Base-by-base conservation (phyloP, 2,797 vertebrate species). In the Sylvia borin region DNA sequence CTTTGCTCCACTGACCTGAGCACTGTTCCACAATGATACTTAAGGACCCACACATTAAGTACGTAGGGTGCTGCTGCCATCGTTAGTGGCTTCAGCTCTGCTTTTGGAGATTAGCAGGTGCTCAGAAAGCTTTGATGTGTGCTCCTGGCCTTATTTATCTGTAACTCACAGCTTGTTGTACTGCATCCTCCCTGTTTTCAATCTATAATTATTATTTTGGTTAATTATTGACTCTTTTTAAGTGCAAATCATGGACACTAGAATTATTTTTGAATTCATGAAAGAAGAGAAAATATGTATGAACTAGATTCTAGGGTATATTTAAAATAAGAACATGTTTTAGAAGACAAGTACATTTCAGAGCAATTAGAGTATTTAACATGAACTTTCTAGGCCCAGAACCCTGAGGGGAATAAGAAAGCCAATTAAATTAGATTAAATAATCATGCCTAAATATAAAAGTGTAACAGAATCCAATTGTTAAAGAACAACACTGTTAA, bases 371-470 rank as follows among this genome's bases (percentile, higher is more conserved):
- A 96, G 93, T 97, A 97, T 96, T 97, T 97, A 97, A 97, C 94
- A 96, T 96, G 97, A 97, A 97, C 93, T 95, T 98, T 97, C 97
- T 96, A 93, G 92, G 94, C 95, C 93, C 90, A 91, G 95, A 96
- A 95, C 92, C 97, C 98, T 94, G 75, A 96, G 86, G 97, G 87
- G 83, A 98, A 93, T 97, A 96, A 95, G 77, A 91, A 97, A 98
- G 94, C 96, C 97, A 98, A 98, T 98, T 98, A 98, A 98, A 96
- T 97, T 96, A 97, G 96, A 97, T 98, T 97, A 97, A 98, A 97
- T 97, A 98, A 98, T 97, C 94, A 95, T 93, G 96, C 95, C 95
- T 96, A 97, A 97, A 93, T 97, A 97, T 94, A 93, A 97, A 96
- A 97, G 88, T 93, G 79, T 88, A 97, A 79, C 93, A 82, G 71